phyloP scores from a whole-genome alignment of 2,888 invertebrate genomes.

The Cheilosia impressa region DNA sequence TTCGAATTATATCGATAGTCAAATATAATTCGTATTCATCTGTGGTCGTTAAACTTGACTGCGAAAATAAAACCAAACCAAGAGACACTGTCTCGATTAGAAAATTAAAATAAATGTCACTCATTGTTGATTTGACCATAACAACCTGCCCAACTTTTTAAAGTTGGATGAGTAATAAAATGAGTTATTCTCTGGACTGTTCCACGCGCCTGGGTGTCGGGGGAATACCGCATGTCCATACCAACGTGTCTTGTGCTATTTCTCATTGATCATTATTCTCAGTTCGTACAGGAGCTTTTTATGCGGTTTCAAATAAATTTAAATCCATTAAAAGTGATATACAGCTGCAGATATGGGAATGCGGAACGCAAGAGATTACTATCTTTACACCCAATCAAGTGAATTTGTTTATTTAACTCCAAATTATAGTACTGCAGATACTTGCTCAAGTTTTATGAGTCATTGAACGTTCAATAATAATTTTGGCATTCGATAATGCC shows the following conservation, averaged over 20 bases:
- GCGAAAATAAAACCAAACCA: constrained; percentile 11
- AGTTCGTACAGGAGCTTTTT: too few species aligned
- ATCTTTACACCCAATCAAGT: background rate
- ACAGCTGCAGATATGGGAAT: background rate
- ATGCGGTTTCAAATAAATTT: background rate
- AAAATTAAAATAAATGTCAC: background rate
- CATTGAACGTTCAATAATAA: constrained; percentile 6
- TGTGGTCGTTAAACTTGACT: constrained; percentile 17
- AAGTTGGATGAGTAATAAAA: constrained; percentile 8
- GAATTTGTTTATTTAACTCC: background rate
- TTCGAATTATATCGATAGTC: constrained; percentile 3
- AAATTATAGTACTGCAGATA: background rate
- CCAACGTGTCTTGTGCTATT: too few species aligned
- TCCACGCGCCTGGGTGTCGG: constrained; percentile 1
- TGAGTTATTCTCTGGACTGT: background rate
- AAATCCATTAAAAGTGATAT: constrained; percentile 11
- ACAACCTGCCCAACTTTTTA: background rate
- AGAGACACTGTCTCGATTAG: constrained; percentile 9
- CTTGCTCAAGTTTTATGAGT: background rate
- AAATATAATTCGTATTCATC: constrained; percentile 24
- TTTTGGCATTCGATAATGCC: background rate
- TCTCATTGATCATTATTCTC: too few species aligned
- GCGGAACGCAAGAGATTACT: background rate
- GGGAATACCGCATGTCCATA: too few species aligned
- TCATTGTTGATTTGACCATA: background rate